Evolutionary conservation across 2,888 invertebrate genomes (phyloP).

Genomic region (Troides helena): DNA sequence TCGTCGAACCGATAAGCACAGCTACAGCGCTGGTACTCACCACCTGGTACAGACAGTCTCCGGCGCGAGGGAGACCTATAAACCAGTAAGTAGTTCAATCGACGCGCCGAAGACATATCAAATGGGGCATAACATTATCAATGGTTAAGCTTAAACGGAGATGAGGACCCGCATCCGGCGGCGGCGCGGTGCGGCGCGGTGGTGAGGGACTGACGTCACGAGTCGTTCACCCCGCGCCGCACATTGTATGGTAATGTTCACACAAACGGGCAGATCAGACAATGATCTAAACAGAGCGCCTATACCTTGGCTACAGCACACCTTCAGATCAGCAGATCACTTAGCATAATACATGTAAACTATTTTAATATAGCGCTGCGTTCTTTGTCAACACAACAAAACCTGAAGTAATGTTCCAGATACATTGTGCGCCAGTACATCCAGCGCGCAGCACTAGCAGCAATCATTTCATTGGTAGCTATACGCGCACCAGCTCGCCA

Average conservation of each 20-base stretch:
- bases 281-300: slow-evolving; percentile 19
- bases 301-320: slow-evolving; percentile 19
- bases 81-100: background rate
- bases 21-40: too few relatives aligned
- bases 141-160: slow-evolving; percentile 5
- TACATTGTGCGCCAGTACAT: too few relatives aligned
- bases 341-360: too few relatives aligned
- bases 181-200: background rate
- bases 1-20: too few relatives aligned
- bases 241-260: slow-evolving; percentile 42
- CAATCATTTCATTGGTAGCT: too few relatives aligned
- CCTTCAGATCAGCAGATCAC: background rate
- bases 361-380: too few relatives aligned
- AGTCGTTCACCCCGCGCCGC: slow-evolving; percentile 37
- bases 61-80: too few relatives aligned
- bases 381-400: too few relatives aligned
- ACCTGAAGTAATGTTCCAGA: too few relatives aligned
- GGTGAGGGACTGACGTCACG: slow-evolving; percentile 36
- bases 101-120: slow-evolving; percentile 1
- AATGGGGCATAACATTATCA: slow-evolving; percentile 6
- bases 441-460: too few relatives aligned
- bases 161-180: background rate
- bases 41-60: too few relatives aligned
- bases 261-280: slow-evolving; percentile 21
- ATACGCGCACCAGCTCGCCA: too few relatives aligned